phyloP scores from a whole-genome alignment of 2,797 vertebrate genomes.

The Setipinna tenuifilis region DNA sequence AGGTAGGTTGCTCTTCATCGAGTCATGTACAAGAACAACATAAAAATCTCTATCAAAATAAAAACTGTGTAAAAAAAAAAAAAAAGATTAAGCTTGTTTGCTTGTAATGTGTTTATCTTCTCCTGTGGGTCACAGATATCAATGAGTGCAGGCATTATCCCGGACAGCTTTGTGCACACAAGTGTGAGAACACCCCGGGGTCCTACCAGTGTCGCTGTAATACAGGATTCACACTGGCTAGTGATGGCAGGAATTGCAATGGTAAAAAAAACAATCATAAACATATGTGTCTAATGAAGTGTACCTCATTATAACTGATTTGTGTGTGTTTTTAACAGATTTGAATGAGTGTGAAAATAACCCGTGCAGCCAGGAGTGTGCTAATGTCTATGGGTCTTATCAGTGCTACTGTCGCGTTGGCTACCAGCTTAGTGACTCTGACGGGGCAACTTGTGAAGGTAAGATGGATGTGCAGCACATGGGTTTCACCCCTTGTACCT shows the following conservation, averaged over 20 bases:
- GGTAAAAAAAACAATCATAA: conserved; percentile 65
- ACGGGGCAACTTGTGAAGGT: conserved; percentile 90
- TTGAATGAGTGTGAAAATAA: conserved; percentile 85
- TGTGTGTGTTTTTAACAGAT: conserved; percentile 69
- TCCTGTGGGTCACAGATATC: conserved; percentile 74
- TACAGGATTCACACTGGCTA: conserved; percentile 82
- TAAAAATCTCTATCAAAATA: too few relatives aligned
- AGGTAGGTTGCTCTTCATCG: conserved; percentile 65
- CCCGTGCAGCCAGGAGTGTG: conserved; percentile 90
- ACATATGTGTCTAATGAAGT: neutral
- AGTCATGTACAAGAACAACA: neutral
- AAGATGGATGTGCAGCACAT: conserved; percentile 34
- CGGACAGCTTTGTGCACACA: conserved; percentile 85
- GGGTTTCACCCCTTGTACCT: conserved; percentile 39
- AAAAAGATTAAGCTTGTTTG: conserved; percentile 1
- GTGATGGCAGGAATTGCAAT: conserved; percentile 83
- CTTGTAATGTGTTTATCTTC: neutral
- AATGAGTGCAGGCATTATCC: conserved; percentile 87
- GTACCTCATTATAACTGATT: neutral
- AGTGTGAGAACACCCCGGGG: conserved; percentile 88
- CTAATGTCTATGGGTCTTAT: conserved; percentile 90
- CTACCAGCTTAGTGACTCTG: conserved; percentile 86
- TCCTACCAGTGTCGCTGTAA: conserved; percentile 89
- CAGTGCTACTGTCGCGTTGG: conserved; percentile 91
- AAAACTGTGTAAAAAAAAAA: too few relatives aligned